A percentile compares a stretch with the other conserved stretches of the same genome.
phyloP scores from a whole-genome alignment of 2,113 vertebrate genomes.

The Clupea harengus region DNA sequence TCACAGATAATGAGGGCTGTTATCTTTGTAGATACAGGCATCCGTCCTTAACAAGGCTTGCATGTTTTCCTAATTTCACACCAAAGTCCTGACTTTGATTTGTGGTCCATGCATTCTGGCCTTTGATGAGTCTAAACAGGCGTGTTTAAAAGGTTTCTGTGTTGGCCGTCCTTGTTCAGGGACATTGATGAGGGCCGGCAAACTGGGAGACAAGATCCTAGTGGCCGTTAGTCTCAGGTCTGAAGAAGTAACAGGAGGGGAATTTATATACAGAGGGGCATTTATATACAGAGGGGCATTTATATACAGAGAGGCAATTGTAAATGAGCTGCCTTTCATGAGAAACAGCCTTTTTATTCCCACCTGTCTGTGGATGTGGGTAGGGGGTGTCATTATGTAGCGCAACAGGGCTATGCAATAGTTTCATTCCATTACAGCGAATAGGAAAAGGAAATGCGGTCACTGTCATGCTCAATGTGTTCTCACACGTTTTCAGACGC shows the following conservation, averaged over 20 bases:
- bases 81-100: slow-evolving; percentile 33
- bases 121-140: slow-evolving; percentile 43
- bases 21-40: slow-evolving; percentile 28
- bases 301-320: too few species aligned
- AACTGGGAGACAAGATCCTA: background rate
- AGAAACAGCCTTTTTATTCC: background rate
- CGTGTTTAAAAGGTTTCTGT: slow-evolving; percentile 35
- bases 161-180: background rate
- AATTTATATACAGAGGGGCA: too few species aligned
- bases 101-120: slow-evolving; percentile 38
- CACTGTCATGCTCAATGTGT: background rate
- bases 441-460: background rate
- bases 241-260: too few species aligned
- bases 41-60: slow-evolving; percentile 33
- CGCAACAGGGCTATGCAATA: background rate
- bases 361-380: background rate
- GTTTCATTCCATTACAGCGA: background rate
- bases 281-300: too few species aligned
- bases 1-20: slow-evolving; percentile 25
- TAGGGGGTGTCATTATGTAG: background rate
- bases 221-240: background rate
- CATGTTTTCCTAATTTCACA: slow-evolving; percentile 42
- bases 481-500: background rate
- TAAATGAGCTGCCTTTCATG: background rate
- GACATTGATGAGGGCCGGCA: background rate